Conservation (phyloP, 1,140 invertebrate genomes). For the Diuraphis noxia region DNA sequence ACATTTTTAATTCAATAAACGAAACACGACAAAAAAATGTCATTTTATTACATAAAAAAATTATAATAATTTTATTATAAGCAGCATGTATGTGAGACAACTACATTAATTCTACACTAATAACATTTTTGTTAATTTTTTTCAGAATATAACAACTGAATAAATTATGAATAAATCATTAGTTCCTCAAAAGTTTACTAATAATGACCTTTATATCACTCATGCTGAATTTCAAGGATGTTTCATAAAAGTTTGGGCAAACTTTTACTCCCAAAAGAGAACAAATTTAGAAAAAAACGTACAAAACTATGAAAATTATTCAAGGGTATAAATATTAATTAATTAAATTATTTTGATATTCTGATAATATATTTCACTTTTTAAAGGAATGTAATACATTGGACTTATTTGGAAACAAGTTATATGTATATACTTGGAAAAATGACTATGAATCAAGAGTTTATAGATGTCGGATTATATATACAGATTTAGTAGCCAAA, state of each 20-base stretch:
- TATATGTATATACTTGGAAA: conserved; percentile 39
- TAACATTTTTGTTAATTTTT: background rate
- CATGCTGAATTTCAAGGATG: conserved; percentile 45
- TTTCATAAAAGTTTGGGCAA: conserved; percentile 46
- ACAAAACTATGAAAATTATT: background rate
- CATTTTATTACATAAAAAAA: too few relatives aligned
- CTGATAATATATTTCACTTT: background rate
- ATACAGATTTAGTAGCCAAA: conserved; percentile 32
- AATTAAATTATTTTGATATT: background rate
- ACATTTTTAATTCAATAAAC: too few relatives aligned
- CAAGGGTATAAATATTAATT: background rate
- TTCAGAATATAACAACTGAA: background rate
- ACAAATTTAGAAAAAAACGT: conserved; percentile 2
- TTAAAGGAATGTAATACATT: conserved; percentile 13
- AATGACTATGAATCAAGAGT: background rate
- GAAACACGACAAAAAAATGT: too few relatives aligned
- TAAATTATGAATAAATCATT: background rate
- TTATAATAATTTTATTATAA: background rate
- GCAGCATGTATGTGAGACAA: background rate
- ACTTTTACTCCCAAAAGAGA: background rate
- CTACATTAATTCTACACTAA: background rate
- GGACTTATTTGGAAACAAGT: conserved; percentile 15
- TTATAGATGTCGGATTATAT: conserved; percentile 22
- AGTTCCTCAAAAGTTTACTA: background rate
- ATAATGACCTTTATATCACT: conserved; percentile 20